Evolutionary conservation across 2,797 vertebrate species (phyloP).

Genomic region (Margarornis squamiger): DNA sequence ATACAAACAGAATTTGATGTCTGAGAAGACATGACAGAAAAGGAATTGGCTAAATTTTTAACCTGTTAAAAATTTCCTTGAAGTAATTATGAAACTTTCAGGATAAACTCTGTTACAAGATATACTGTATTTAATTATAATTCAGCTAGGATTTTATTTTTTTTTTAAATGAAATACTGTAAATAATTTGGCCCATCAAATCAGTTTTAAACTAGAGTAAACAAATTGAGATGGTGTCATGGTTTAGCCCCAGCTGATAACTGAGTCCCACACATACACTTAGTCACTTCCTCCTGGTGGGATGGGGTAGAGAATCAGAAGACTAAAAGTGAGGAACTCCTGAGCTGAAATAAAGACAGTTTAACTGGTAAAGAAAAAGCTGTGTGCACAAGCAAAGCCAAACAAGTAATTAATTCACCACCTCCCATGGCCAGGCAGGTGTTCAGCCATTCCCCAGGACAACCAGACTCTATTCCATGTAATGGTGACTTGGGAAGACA

Average conservation of each 20-base stretch:
- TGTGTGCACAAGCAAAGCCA: not conserved
- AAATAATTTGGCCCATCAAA: not conserved
- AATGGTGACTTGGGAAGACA: rapidly evolving
- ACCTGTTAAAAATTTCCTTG: not conserved
- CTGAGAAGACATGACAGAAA: not conserved
- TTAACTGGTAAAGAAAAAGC: not conserved
- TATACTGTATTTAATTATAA: not conserved
- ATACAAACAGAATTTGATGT: not conserved
- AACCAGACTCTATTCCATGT: rapidly evolving
- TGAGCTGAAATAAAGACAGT: not conserved
- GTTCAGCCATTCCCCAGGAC: not conserved
- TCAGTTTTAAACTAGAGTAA: not conserved
- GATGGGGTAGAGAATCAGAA: not conserved
- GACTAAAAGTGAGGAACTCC: not conserved
- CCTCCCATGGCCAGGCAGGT: not conserved
- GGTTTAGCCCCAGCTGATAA: not conserved
- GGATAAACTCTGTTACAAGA: not conserved
- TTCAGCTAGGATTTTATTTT: not conserved
- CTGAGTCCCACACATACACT: not conserved
- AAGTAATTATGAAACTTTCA: not conserved
- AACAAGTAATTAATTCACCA: not conserved
- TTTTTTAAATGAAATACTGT: not conserved
- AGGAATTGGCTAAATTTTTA: not conserved
- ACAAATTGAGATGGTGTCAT: not conserved
- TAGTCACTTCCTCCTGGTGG: not conserved